A percentile compares a stretch with the other conserved stretches of the same genome.
Evolutionary conservation across 2,797 vertebrate genomes (phyloP).

Genomic region (Sphenodon punctatus): DNA sequence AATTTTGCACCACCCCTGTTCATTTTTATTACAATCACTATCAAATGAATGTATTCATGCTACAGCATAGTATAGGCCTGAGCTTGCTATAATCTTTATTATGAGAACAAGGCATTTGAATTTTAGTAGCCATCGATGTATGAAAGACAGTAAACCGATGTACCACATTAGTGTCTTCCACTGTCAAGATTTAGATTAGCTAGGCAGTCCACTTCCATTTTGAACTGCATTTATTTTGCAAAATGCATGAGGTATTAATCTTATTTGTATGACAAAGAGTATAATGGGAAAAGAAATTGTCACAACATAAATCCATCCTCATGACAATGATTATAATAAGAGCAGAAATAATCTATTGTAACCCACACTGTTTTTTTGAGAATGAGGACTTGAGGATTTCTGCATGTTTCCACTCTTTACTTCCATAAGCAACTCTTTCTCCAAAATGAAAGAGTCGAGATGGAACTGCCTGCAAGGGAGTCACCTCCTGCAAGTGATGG

Average conservation of each 20-base stretch:
- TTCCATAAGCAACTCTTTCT: not conserved
- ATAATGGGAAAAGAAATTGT: constrained; percentile 27
- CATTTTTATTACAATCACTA: constrained; percentile 5
- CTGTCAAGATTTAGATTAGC: not conserved
- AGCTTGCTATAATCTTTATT: constrained; percentile 28
- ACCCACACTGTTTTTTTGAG: not conserved
- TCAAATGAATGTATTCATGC: not conserved
- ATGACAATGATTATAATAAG: not conserved
- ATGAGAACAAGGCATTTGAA: not conserved
- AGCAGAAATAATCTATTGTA: not conserved
- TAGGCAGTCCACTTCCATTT: not conserved
- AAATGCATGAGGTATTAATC: constrained; percentile 50
- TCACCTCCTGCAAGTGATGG: too few species aligned
- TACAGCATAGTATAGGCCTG: not conserved
- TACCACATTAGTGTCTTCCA: not conserved
- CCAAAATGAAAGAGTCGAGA: not conserved
- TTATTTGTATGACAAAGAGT: constrained; percentile 15
- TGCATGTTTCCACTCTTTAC: not conserved
- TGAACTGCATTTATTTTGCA: constrained; percentile 28
- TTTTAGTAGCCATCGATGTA: not conserved
- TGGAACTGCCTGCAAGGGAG: too few species aligned
- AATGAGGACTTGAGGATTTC: not conserved
- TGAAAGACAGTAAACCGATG: not conserved
- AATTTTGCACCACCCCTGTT: not conserved
- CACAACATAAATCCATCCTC: constrained; percentile 1